Conservation (phyloP, 2,888 invertebrate species). For the Odontomyia ornata region DNA sequence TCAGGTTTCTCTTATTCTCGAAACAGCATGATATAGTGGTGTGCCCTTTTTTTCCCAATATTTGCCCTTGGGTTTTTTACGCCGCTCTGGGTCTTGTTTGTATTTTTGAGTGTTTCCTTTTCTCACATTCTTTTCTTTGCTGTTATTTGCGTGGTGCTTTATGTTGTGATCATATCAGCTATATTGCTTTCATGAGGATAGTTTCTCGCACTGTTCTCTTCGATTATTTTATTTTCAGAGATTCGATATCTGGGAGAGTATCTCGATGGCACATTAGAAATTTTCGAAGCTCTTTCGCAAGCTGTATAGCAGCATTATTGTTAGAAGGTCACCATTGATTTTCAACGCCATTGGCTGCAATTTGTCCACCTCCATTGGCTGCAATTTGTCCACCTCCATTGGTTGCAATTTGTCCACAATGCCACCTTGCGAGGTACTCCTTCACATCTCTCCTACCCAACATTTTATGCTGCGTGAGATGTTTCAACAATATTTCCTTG, state of each 20-base stretch:
- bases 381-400: slow-evolving; percentile 56
- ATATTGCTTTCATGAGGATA: not conserved
- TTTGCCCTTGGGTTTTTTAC: too few species aligned
- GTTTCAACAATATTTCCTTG: slow-evolving; percentile 59
- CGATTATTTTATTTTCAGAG: too few species aligned
- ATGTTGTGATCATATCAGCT: not conserved
- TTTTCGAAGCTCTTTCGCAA: slow-evolving; percentile 54
- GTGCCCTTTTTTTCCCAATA: not conserved
- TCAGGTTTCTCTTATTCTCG: too few species aligned
- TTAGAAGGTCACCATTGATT: slow-evolving; percentile 53
- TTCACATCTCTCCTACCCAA: too few species aligned
- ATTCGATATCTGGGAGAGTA: too few species aligned
- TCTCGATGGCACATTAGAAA: slow-evolving; percentile 57
- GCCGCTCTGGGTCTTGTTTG: not conserved
- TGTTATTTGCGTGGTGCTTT: too few species aligned
- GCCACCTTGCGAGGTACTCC: too few species aligned
- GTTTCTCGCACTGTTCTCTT: too few species aligned
- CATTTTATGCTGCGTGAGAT: slow-evolving; percentile 56
- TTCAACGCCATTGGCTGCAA: slow-evolving; percentile 54
- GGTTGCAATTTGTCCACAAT: slow-evolving; percentile 55
- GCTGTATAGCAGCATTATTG: slow-evolving; percentile 56
- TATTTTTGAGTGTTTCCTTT: too few species aligned
- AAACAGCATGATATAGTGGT: too few species aligned
- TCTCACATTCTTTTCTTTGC: too few species aligned
- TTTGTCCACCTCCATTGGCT: slow-evolving; percentile 56